Percentiles rank a stretch among this genome's conserved stretches.
Evolutionary conservation across 2,113 vertebrate species (phyloP).

Genomic region (Petaurus breviceps): DNA sequence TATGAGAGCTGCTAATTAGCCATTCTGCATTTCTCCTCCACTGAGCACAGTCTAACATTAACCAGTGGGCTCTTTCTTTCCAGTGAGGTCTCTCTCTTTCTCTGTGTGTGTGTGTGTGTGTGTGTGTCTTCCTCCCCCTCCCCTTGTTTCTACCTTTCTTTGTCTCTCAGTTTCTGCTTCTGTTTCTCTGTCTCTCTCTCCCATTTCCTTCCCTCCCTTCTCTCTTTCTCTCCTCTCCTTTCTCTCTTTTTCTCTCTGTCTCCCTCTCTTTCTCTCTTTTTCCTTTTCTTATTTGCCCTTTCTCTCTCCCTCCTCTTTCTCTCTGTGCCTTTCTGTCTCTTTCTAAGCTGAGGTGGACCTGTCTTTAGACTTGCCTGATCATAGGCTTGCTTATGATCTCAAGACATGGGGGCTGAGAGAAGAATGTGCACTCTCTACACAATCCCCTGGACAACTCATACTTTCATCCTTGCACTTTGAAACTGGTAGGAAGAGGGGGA

Average conservation of each 20-base stretch:
- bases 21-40: not conserved
- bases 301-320: too few species aligned
- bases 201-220: too few species aligned
- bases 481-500: not conserved
- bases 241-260: not conserved
- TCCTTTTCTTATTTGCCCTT: too few species aligned
- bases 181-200: too few species aligned
- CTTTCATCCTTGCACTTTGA: not conserved
- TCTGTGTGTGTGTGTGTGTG: not conserved
- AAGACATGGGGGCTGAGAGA: not conserved
- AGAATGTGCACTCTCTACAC: not conserved
- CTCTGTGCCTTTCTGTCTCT: not conserved
- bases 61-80: not conserved
- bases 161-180: not conserved
- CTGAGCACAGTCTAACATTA: not conserved
- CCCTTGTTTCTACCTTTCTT: too few species aligned
- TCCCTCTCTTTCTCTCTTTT: not conserved
- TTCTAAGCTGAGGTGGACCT: not conserved
- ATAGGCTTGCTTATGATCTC: not conserved
- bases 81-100: not conserved
- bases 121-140: too few species aligned
- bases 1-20: not conserved
- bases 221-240: not conserved
- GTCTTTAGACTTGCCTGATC: too few species aligned
- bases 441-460: not conserved